Percentiles rank a stretch among this genome's conserved stretches.
Conservation (phyloP, 2,797 vertebrate genomes). For the Percopsis omiscomaycus region DNA sequence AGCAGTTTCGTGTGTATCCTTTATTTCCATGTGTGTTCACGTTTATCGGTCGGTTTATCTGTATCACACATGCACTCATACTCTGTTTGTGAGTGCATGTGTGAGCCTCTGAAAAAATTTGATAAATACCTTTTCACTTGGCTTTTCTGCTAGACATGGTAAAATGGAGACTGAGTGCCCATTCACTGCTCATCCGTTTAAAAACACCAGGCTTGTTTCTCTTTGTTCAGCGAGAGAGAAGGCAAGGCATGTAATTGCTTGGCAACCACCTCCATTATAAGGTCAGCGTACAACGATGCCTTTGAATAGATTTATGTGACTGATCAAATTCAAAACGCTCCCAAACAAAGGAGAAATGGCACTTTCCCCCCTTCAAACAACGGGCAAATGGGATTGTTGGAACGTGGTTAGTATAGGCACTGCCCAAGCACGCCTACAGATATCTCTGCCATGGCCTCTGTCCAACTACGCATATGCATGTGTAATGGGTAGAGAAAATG, state of each 20-base stretch:
- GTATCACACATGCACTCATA: conserved; percentile 31
- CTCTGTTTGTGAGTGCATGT: conserved; percentile 46
- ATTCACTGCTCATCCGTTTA: conserved; percentile 69
- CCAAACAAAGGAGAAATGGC: conserved; percentile 58
- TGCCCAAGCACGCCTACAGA: conserved; percentile 19
- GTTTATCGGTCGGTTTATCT: conserved; percentile 16
- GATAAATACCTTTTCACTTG: conserved; percentile 68
- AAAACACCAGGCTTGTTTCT: conserved; percentile 70
- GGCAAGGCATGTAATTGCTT: conserved; percentile 74
- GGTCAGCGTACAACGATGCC: conserved; percentile 68
- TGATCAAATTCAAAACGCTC: conserved; percentile 73
- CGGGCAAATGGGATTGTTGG: conserved; percentile 41
- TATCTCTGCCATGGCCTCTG: conserved; percentile 37
- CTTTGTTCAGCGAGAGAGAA: conserved; percentile 68
- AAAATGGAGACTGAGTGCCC: conserved; percentile 68
- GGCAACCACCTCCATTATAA: conserved; percentile 76
- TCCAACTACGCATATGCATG: conserved; percentile 26
- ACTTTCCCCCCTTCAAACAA: conserved; percentile 30
- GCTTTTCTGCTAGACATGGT: conserved; percentile 66
- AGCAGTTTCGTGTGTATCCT: conserved; percentile 22
- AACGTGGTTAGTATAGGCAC: conserved; percentile 4
- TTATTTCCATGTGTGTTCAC: conserved; percentile 17
- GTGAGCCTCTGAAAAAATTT: conserved; percentile 61
- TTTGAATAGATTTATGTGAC: conserved; percentile 74
- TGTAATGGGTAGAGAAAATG: too few species aligned